Evolutionary conservation across 2,113 vertebrate species (phyloP), one percentile per base, ranked within the genome.

Genomic region (Carassius gibelio): DNA sequence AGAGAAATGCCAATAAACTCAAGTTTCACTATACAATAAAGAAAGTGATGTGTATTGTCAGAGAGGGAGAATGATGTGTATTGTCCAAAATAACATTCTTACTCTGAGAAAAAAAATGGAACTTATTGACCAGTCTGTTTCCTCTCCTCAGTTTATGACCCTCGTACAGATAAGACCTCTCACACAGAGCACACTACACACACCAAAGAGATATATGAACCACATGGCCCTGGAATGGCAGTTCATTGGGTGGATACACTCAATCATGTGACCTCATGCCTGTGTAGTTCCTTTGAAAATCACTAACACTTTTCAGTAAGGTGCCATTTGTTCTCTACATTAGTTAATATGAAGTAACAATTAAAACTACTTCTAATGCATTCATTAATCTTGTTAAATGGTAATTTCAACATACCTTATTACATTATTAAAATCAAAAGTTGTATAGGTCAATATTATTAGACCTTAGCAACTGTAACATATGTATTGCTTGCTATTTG

Each of bases 141-240:
- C 79, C 84, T 26, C 55, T 23, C 62, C 81, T 52, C 55, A 78
- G 52, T 83, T 83, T 88, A 83, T 13, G 21, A 61, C 42, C 64
- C 38, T 17, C 69, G 4, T 8, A 17, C 23, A 69, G 87, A 88
- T 85, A 83, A 88, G 69, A 52, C 36, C 2, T 42, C 69, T 72
- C 69, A 42, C 42, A 72, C 38, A 72, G 64, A 19, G 5, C 75
- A 19, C 21, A 52, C 62, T 85, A 74, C 76, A 85, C 79, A 85
- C 78, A n/a, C 72, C 30, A 15, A 11, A 81, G 21, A 72, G 62
- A 48, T 77, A 36, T 23, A 9, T 85, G 62, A 82, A 81, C 74
- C 87, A 88, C 84, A 88, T 88, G 87, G 87, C 83, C 72, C 72
- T 71, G 79, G 72, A 88, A 87, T 84, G 86, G 52, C 59, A 87